phyloP scores from a whole-genome alignment of 2,888 invertebrate genomes.

The Phlogophora meticulosa region DNA sequence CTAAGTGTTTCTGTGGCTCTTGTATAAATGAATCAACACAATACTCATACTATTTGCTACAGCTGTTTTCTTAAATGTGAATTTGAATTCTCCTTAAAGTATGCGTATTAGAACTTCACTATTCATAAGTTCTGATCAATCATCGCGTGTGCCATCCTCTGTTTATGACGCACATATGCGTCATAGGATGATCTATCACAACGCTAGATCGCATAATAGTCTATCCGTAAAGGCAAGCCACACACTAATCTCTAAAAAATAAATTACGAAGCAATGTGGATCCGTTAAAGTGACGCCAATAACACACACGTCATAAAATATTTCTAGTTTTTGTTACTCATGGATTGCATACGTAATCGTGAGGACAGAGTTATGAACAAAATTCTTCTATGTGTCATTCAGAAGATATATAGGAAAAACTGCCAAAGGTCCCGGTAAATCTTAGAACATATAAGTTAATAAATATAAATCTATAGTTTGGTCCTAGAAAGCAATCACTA shows the following conservation, averaged over 20 bases:
- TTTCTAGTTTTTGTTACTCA: slow-evolving; percentile 5
- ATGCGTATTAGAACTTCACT: not conserved
- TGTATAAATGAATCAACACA: too few species aligned
- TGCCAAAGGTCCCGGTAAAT: too few species aligned
- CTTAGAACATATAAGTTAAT: not conserved
- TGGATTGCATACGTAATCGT: not conserved
- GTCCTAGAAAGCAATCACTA: slow-evolving; percentile 7
- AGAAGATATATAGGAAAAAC: too few species aligned
- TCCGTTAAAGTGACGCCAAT: slow-evolving; percentile 2
- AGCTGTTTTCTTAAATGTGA: not conserved
- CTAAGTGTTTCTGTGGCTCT: too few species aligned
- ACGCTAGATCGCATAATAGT: slow-evolving; percentile 18
- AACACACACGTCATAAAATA: slow-evolving; percentile 4
- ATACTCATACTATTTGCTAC: not conserved
- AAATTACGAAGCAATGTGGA: slow-evolving; percentile 7
- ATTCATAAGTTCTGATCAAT: slow-evolving; percentile 28
- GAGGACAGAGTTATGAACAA: not conserved
- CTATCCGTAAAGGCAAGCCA: not conserved
- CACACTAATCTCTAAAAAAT: not conserved
- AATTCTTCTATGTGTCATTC: too few species aligned
- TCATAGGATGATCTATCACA: slow-evolving; percentile 28
- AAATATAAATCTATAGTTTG: not conserved
- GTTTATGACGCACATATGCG: slow-evolving; percentile 40
- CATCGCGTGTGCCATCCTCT: slow-evolving; percentile 18
- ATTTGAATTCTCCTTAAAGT: not conserved